These are phyloP conservation scores for Phrynosoma blainvillii DNA, from an alignment of 2,113 vertebrate genomes.

Conservation along the genomic window DNA sequence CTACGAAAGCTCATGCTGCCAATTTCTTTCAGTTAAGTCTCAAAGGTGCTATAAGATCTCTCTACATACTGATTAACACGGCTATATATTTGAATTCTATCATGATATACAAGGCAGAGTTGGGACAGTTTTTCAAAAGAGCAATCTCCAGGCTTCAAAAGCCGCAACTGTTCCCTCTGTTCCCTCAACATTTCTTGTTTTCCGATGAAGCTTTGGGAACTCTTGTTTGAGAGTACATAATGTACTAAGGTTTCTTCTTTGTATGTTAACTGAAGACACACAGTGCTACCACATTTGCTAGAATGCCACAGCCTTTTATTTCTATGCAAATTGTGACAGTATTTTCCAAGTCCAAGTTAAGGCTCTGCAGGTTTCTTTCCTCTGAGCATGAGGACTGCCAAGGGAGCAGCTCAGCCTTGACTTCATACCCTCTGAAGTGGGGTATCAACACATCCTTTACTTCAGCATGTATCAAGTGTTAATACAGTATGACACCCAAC, in stretches of 20 bases:
- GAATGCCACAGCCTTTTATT: neutral
- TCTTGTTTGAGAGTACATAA: neutral
- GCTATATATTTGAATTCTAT: no score
- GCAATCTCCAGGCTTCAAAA: neutral
- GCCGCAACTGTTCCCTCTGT: neutral
- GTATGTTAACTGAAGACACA: conserved; percentile 6
- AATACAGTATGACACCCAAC: neutral
- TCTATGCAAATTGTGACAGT: conserved; percentile 10
- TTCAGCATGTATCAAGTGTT: fast-evolving
- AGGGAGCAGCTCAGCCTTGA: neutral
- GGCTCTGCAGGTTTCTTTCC: neutral
- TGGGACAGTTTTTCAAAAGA: neutral
- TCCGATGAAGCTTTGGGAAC: neutral
- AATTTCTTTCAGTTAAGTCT: no score
- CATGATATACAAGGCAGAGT: neutral
- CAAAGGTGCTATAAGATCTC: no score
- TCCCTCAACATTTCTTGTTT: neutral
- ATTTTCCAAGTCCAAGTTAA: conserved; percentile 1
- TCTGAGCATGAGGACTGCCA: neutral
- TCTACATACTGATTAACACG: no score
- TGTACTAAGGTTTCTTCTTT: conserved; percentile 8
- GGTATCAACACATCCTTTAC: conserved; percentile 17
- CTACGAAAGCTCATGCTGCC: no score
- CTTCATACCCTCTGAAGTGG: neutral
- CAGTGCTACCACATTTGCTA: neutral